These are phyloP conservation scores for Stramonita haemastoma DNA, from an alignment of 2,888 invertebrate genomes.

Conservation along the genomic window DNA sequence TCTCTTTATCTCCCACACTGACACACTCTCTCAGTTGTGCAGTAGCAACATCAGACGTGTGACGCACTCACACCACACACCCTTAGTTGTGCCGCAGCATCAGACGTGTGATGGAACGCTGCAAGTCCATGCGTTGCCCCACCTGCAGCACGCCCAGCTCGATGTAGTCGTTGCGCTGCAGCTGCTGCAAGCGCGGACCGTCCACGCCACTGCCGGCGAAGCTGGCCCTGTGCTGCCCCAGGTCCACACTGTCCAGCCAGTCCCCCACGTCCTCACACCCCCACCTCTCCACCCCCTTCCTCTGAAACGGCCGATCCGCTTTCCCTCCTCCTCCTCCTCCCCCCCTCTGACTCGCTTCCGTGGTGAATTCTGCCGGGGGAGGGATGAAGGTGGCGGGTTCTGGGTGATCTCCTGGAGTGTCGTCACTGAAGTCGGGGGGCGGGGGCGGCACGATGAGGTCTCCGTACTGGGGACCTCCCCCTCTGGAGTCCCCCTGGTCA, in stretches of 20 bases:
- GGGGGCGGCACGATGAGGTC: slow-evolving; percentile 67
- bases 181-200: slow-evolving; percentile 79
- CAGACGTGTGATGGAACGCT: slow-evolving; percentile 79
- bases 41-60: slow-evolving; percentile 68
- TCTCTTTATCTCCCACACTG: too few relatives aligned
- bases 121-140: slow-evolving; percentile 81
- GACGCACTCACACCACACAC: slow-evolving; percentile 65
- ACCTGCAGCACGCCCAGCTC: slow-evolving; percentile 81
- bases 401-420: slow-evolving; percentile 52
- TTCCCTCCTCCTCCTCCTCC: slow-evolving; percentile 28
- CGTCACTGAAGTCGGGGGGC: slow-evolving; percentile 66
- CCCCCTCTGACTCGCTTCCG: slow-evolving; percentile 29
- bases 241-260: slow-evolving; percentile 80
- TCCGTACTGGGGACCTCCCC: slow-evolving; percentile 53
- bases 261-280: slow-evolving; percentile 79
- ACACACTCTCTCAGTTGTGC: neutral
- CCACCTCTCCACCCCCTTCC: slow-evolving; percentile 77
- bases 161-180: slow-evolving; percentile 80
- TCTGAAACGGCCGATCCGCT: slow-evolving; percentile 57
- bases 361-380: slow-evolving; percentile 57
- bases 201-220: slow-evolving; percentile 79
- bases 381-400: slow-evolving; percentile 60
- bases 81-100: slow-evolving; percentile 20
- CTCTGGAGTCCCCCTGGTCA: slow-evolving; percentile 61
- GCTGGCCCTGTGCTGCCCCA: slow-evolving; percentile 80